Evolutionary conservation across 2,888 invertebrate genomes (phyloP).

Genomic region (Nemoura dubitans): DNA sequence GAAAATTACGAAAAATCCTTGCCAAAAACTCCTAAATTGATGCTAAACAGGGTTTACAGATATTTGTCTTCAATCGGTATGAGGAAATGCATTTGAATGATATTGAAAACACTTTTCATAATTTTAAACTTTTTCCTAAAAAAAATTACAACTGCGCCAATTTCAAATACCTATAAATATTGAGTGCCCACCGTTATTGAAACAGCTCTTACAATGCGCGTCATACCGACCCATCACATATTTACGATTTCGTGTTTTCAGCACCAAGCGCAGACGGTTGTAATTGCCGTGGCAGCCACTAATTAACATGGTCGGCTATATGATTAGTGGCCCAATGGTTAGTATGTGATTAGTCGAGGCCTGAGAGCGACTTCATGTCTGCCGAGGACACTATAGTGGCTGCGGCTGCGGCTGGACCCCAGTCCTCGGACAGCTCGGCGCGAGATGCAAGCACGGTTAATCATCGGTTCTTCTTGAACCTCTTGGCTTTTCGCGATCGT

Average conservation of each 20-base stretch:
- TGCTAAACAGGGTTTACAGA: too few species aligned
- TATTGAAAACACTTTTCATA: too few species aligned
- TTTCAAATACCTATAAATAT: not conserved
- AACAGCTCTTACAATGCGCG: not conserved
- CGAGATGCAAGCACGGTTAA: not conserved
- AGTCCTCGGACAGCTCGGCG: too few species aligned
- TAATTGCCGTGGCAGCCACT: constrained; percentile 34
- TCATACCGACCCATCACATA: not conserved
- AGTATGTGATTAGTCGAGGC: not conserved
- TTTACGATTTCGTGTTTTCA: constrained; percentile 21
- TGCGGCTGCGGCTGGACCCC: not conserved
- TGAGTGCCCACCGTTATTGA: not conserved
- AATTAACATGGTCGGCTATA: constrained; percentile 33
- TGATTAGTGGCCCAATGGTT: constrained; percentile 18
- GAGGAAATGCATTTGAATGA: too few species aligned
- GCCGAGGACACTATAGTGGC: constrained; percentile 17
- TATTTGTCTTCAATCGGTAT: too few species aligned
- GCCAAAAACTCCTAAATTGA: too few species aligned
- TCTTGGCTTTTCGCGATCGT: not conserved
- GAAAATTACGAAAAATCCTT: too few species aligned
- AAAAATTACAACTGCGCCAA: not conserved
- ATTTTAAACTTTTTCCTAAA: not conserved
- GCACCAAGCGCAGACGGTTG: not conserved
- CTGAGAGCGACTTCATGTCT: not conserved
- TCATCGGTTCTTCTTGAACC: not conserved